Conservation (phyloP, 2,888 invertebrate genomes). For the Hydropsyche betteni region DNA sequence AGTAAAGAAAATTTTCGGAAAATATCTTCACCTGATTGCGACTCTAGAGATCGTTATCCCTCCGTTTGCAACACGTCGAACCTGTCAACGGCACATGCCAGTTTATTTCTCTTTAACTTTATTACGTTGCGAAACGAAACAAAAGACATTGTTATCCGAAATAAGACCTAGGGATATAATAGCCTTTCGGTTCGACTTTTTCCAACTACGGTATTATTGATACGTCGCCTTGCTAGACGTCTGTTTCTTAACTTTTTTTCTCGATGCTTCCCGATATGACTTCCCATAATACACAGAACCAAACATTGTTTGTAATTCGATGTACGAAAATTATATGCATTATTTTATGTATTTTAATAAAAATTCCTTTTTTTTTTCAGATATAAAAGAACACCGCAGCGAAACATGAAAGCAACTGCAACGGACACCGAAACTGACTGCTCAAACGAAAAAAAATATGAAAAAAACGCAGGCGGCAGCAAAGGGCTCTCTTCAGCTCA, state of each 20-base stretch:
- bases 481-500: too few relatives aligned
- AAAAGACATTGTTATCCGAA: slow-evolving; percentile 38
- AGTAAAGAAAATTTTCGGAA: not conserved
- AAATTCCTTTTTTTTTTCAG: too few relatives aligned
- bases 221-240: slow-evolving; percentile 3
- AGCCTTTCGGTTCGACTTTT: slow-evolving; percentile 30
- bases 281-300: not conserved
- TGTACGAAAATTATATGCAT: too few relatives aligned
- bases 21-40: slow-evolving; percentile 27
- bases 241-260: slow-evolving; percentile 9
- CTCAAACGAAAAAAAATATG: too few relatives aligned
- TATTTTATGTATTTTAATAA: too few relatives aligned
- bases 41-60: slow-evolving; percentile 31
- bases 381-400: too few relatives aligned
- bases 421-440: too few relatives aligned
- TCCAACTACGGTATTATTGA: slow-evolving; percentile 22
- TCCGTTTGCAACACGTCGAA: slow-evolving; percentile 40
- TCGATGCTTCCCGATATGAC: not conserved
- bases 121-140: slow-evolving; percentile 34
- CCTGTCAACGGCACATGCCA: slow-evolving; percentile 38
- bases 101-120: slow-evolving; percentile 41
- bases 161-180: slow-evolving; percentile 32
- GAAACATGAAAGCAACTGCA: too few relatives aligned
- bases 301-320: too few relatives aligned
- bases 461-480: too few relatives aligned